Evolutionary conservation across 2,888 invertebrate species (phyloP).

Genomic region (Agrenia bidenticulata): DNA sequence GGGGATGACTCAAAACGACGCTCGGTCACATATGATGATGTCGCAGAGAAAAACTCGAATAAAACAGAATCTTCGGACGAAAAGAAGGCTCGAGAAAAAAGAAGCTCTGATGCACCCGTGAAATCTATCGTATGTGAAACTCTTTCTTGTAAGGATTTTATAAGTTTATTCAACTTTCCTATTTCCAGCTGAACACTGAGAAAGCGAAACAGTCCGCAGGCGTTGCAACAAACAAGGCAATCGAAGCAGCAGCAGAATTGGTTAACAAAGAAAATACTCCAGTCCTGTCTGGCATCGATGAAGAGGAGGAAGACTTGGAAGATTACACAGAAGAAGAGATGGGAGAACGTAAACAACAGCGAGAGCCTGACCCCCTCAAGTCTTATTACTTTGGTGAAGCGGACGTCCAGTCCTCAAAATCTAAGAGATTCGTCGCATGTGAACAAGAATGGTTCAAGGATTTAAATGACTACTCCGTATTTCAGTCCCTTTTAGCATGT

Average conservation of each 20-base stretch:
- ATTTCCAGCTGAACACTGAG: not conserved
- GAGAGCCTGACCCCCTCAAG: not conserved
- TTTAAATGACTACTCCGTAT: conserved; percentile 28
- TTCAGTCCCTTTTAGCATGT: conserved; percentile 39
- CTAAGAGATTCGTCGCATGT: conserved; percentile 38
- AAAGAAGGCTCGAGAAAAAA: no score
- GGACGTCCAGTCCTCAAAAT: not conserved
- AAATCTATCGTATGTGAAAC: no score
- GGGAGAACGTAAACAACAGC: conserved; percentile 17
- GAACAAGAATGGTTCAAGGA: conserved; percentile 37
- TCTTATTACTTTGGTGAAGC: not conserved
- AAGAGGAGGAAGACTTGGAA: not conserved
- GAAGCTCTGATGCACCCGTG: no score
- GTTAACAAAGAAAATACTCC: not conserved
- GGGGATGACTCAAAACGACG: no score
- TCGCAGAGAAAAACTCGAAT: no score
- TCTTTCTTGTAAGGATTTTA: no score
- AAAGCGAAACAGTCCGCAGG: conserved; percentile 25
- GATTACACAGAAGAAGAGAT: conserved; percentile 22
- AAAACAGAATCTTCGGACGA: no score
- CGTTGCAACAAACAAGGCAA: conserved; percentile 21
- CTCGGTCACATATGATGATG: no score
- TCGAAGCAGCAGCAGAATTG: conserved; percentile 26
- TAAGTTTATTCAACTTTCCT: no score
- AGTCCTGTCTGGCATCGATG: not conserved